Percentiles rank a stretch among this genome's conserved stretches.
Conservation (phyloP, 2,797 vertebrate species). For the Gallinago stenura region DNA sequence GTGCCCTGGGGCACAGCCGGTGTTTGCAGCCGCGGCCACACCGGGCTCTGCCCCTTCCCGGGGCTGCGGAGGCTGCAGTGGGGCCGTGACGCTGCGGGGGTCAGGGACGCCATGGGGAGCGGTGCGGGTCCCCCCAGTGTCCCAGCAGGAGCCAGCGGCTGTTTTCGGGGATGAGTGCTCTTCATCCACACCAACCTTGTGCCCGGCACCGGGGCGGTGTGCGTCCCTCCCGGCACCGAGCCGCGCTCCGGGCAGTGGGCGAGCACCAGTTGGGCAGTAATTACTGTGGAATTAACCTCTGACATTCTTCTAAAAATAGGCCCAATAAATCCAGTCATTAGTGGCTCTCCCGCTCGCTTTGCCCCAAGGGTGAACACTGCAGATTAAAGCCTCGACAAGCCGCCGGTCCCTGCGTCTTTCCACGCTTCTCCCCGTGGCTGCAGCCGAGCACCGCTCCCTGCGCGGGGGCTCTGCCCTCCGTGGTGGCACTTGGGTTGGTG, state of each 20-base stretch:
- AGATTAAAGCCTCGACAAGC: constrained; percentile 2
- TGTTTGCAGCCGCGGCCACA: accelerated
- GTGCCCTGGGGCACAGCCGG: accelerated
- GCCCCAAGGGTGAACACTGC: constrained; percentile 28
- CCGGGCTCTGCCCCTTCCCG: accelerated
- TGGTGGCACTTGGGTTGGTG: neutral
- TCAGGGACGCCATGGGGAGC: neutral
- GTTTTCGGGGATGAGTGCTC: neutral
- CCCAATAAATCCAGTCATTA: constrained; percentile 76
- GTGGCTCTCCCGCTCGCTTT: constrained; percentile 66
- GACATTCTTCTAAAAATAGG: constrained; percentile 79
- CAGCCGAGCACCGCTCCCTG: neutral
- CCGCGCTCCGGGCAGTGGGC: neutral
- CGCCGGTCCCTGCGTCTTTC: neutral
- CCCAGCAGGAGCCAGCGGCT: neutral
- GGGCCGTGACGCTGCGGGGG: neutral
- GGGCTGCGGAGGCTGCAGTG: neutral
- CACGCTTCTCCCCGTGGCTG: neutral
- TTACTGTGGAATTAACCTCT: constrained; percentile 79
- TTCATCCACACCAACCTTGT: neutral
- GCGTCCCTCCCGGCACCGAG: neutral
- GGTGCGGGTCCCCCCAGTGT: too few species aligned
- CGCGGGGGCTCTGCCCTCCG: neutral
- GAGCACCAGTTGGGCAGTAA: constrained; percentile 70
- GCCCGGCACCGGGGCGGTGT: neutral